Percentiles rank a stretch among this genome's conserved stretches.
Conservation (phyloP, 2,888 invertebrate species). For the Nomada flava region DNA sequence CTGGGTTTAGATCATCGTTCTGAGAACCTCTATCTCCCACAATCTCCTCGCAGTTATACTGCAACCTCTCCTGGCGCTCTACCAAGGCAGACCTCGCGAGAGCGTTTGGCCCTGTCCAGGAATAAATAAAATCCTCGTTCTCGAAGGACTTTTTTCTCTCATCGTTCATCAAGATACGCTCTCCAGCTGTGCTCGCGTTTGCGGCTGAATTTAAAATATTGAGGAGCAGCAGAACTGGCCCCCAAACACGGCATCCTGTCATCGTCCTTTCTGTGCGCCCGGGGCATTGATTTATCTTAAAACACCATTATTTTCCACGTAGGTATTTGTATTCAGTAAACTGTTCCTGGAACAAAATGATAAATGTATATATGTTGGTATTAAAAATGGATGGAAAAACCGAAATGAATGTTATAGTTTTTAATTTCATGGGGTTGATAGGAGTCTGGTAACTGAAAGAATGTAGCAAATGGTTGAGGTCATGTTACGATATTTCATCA, state of each 20-base stretch:
- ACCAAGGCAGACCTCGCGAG: conserved; percentile 79
- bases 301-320: not conserved
- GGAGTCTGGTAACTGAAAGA: no score
- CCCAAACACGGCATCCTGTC: conserved; percentile 71
- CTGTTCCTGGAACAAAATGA: conserved; percentile 2
- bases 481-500: not conserved
- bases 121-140: conserved; percentile 67
- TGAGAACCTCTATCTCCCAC: conserved; percentile 50
- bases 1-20: conserved; percentile 77
- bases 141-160: conserved; percentile 46
- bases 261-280: conserved; percentile 67
- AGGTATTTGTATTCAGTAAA: not conserved
- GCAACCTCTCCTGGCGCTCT: conserved; percentile 81
- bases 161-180: conserved; percentile 29
- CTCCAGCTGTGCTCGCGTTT: conserved; percentile 25
- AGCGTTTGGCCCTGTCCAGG: conserved; percentile 79
- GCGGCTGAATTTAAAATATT: conserved; percentile 28
- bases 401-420: not conserved
- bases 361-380: not conserved
- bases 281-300: conserved; percentile 69
- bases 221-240: conserved; percentile 59
- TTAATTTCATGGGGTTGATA: no score
- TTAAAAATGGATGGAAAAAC: not conserved
- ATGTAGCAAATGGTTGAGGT: not conserved
- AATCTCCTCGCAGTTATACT: conserved; percentile 79